phyloP scores from a whole-genome alignment of 2,113 vertebrate genomes.

The Eupsittula cactorum region DNA sequence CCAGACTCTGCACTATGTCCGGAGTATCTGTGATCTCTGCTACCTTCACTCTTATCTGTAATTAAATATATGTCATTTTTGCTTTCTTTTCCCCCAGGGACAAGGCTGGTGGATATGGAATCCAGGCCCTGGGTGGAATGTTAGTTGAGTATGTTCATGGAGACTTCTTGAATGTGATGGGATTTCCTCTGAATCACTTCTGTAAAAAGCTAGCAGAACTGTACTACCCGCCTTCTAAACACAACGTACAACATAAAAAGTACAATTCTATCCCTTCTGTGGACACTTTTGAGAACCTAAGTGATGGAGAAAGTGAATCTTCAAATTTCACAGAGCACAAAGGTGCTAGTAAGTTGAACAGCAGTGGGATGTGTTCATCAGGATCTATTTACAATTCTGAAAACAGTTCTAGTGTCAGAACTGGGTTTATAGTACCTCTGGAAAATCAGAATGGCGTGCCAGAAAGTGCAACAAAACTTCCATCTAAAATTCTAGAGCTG shows the following conservation, averaged over 20 bases:
- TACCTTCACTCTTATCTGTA: neutral
- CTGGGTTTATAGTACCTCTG: neutral
- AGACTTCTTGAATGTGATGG: constrained; percentile 93
- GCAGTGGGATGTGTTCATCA: neutral
- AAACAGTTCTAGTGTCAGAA: neutral
- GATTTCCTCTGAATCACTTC: constrained; percentile 95
- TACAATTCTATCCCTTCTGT: constrained; percentile 61
- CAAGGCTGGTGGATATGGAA: constrained; percentile 97
- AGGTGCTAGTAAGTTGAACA: neutral
- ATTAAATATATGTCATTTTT: neutral
- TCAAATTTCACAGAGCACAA: neutral
- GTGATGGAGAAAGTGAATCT: constrained; percentile 41
- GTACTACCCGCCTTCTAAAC: constrained; percentile 58
- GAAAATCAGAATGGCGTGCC: neutral
- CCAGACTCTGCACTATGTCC: neutral
- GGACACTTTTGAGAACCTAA: constrained; percentile 58
- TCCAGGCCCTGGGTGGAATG: constrained; percentile 95
- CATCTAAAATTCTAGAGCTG: constrained; percentile 75
- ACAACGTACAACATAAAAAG: neutral
- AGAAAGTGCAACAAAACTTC: constrained; percentile 21
- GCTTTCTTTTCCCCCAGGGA: constrained; percentile 78
- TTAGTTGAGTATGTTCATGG: constrained; percentile 89
- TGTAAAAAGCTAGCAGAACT: constrained; percentile 85
- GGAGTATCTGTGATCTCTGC: neutral
- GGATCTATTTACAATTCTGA: neutral